Percentiles rank a stretch among this genome's conserved stretches.
Evolutionary conservation across 2,888 invertebrate genomes (phyloP).

Genomic region (Dascillus cervinus): DNA sequence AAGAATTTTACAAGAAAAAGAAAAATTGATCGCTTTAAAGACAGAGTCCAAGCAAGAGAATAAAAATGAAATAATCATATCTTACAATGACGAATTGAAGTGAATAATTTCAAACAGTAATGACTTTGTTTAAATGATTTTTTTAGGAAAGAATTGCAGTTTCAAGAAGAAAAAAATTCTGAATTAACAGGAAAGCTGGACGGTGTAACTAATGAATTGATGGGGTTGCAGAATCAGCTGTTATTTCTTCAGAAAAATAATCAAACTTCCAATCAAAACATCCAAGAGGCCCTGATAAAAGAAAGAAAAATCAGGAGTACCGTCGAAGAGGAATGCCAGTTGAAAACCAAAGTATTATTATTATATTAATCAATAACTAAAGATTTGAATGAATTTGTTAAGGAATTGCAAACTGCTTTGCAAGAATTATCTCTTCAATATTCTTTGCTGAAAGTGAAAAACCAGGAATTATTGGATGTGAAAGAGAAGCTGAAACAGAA

Average conservation of each 20-base stretch:
- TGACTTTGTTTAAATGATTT: slow-evolving; percentile 3
- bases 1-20: slow-evolving; percentile 68
- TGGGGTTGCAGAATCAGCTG: slow-evolving; percentile 34
- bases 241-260: slow-evolving; percentile 39
- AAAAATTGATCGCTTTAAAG: slow-evolving; percentile 53
- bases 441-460: slow-evolving; percentile 35
- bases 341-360: slow-evolving; percentile 27
- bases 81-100: slow-evolving; percentile 34
- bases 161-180: slow-evolving; percentile 40
- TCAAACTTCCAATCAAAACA: slow-evolving; percentile 34
- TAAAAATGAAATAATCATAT: slow-evolving; percentile 21
- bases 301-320: slow-evolving; percentile 41
- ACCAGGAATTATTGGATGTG: slow-evolving; percentile 37
- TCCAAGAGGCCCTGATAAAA: slow-evolving; percentile 37
- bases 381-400: slow-evolving; percentile 3
- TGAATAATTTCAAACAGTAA: slow-evolving; percentile 14
- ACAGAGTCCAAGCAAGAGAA: slow-evolving; percentile 20
- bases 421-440: slow-evolving; percentile 42
- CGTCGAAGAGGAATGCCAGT: slow-evolving; percentile 41
- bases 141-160: slow-evolving; percentile 38
- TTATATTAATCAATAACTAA: neutral
- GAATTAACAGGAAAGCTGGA: slow-evolving; percentile 45
- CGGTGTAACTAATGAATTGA: slow-evolving; percentile 43
- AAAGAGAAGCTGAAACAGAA: slow-evolving; percentile 39
- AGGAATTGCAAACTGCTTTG: slow-evolving; percentile 41